These are phyloP conservation scores for Hafferia zeledoni DNA, from an alignment of 2,797 vertebrate genomes.

Conservation along the genomic window DNA sequence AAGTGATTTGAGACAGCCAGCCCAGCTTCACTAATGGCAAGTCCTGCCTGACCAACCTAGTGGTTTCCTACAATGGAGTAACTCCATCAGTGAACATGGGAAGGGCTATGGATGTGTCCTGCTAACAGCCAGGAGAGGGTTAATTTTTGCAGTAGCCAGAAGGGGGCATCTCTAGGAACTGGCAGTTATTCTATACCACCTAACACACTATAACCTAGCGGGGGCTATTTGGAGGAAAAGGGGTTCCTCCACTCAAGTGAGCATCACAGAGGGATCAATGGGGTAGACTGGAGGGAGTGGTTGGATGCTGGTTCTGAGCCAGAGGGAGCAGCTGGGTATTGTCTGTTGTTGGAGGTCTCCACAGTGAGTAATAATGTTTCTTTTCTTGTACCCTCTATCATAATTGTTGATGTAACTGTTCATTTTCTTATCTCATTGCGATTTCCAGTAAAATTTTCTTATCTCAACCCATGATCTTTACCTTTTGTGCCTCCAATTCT, in stretches of 20 bases:
- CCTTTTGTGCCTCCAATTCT: not conserved
- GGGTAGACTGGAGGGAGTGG: not conserved
- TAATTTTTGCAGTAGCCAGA: not conserved
- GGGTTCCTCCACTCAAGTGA: not conserved
- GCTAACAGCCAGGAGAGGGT: not conserved
- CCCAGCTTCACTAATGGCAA: not conserved
- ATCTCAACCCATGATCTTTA: not conserved
- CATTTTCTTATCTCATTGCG: not conserved
- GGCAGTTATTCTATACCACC: not conserved
- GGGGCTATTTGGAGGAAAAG: not conserved
- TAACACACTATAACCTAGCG: too few relatives aligned
- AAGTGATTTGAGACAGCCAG: not conserved
- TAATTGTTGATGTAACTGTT: not conserved
- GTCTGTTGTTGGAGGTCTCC: not conserved
- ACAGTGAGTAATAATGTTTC: not conserved
- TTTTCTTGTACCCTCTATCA: not conserved
- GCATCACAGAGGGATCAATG: not conserved
- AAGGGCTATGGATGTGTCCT: not conserved
- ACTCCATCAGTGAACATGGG: not conserved
- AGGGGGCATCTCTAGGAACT: not conserved
- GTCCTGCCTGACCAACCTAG: not conserved
- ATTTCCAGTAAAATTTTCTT: not conserved
- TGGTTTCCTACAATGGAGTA: not conserved
- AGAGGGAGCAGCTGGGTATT: not conserved
- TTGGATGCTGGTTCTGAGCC: not conserved